phyloP scores from a whole-genome alignment of 2,797 vertebrate genomes.

The Mallotus villosus region DNA sequence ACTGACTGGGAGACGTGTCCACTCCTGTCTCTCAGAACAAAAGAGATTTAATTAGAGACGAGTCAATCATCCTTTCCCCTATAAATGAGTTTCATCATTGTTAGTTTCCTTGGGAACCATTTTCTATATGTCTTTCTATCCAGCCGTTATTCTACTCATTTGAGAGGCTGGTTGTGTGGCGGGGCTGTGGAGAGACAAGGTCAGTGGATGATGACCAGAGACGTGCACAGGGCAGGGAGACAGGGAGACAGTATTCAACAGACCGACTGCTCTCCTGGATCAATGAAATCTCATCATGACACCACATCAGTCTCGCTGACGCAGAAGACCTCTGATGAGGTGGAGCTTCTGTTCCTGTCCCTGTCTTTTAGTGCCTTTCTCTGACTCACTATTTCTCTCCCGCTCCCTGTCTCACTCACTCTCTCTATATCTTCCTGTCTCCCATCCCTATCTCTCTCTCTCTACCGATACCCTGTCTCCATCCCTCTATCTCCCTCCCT shows the following conservation, averaged over 20 bases:
- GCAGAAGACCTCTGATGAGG: background rate
- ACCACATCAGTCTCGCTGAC: background rate
- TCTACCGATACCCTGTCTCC: too few species aligned
- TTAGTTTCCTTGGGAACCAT: constrained; percentile 6
- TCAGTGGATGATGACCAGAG: background rate
- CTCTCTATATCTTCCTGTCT: too few species aligned
- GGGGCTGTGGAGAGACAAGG: background rate
- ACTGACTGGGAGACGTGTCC: constrained; percentile 30
- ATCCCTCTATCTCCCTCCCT: background rate
- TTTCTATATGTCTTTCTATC: background rate
- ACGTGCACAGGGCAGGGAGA: background rate
- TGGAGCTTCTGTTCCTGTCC: background rate
- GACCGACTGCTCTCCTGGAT: background rate
- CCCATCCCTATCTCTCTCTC: background rate
- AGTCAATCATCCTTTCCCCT: background rate
- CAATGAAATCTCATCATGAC: background rate
- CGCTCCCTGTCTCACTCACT: too few species aligned
- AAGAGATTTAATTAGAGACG: constrained; percentile 16
- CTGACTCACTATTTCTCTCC: background rate
- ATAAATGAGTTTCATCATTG: constrained; percentile 6
- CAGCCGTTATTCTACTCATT: background rate
- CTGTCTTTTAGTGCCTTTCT: background rate
- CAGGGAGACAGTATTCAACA: background rate
- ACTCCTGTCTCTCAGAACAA: background rate
- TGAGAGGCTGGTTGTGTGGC: background rate